Conservation (phyloP, 2,113 vertebrate genomes). For the Lamprotornis superbus region DNA sequence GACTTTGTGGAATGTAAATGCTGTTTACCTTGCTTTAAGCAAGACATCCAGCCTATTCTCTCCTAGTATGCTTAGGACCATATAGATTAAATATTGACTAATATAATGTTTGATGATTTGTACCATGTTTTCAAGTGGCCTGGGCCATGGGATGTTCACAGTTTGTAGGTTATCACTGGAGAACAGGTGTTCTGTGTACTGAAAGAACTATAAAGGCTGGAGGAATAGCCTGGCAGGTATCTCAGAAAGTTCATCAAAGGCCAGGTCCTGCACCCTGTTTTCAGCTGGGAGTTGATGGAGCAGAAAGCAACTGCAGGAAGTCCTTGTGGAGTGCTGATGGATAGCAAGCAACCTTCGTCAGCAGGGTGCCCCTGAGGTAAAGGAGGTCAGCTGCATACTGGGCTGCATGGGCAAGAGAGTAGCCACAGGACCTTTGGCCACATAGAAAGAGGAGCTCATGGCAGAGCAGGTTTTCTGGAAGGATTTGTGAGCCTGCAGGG, state of each 20-base stretch:
- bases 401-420: not conserved
- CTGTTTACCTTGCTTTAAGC: not conserved
- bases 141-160: not conserved
- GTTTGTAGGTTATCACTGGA: not conserved
- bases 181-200: not conserved
- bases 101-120: not conserved
- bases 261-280: not conserved
- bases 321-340: not conserved
- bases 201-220: not conserved
- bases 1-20: not conserved
- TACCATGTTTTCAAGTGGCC: not conserved
- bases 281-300: not conserved
- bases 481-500: not conserved
- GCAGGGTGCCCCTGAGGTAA: not conserved
- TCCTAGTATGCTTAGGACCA: not conserved
- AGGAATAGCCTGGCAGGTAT: not conserved
- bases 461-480: not conserved
- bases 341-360: not conserved
- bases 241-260: not conserved
- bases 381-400: not conserved
- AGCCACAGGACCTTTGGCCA: not conserved
- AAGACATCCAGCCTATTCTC: not conserved
- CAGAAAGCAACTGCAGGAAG: not conserved
- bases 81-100: not conserved
- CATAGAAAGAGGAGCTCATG: rapidly evolving